phyloP scores from a whole-genome alignment of 2,888 invertebrate genomes.

The Eupelmus urozonus region DNA sequence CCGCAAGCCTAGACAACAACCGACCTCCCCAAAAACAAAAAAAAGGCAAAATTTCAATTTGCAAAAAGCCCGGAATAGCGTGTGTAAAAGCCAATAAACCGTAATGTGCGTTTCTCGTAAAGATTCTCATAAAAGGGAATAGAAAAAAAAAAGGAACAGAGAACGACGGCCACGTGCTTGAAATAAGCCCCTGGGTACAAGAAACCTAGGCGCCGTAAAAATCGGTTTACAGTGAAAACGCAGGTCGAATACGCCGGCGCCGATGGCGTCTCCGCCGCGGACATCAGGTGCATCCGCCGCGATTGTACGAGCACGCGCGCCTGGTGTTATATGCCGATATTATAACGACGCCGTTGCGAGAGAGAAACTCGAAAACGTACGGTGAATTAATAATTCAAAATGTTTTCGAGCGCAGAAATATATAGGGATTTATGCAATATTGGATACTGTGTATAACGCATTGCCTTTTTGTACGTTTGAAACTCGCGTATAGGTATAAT shows the following conservation, averaged over 20 bases:
- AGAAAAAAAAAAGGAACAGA: background rate
- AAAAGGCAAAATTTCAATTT: background rate
- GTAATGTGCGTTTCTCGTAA: background rate
- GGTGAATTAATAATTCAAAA: background rate
- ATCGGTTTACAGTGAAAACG: conserved; percentile 18
- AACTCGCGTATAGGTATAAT: too few species aligned
- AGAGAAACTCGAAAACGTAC: background rate
- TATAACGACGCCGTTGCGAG: background rate
- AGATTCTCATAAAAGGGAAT: conserved; percentile 5
- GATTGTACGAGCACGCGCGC: too few species aligned
- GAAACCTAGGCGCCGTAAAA: conserved; percentile 21
- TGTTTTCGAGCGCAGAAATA: background rate
- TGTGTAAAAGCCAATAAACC: background rate
- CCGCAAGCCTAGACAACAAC: too few species aligned
- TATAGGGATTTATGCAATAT: too few species aligned
- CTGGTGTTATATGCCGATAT: conserved; percentile 1
- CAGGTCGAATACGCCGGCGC: conserved; percentile 14
- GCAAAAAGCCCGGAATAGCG: background rate
- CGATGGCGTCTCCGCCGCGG: background rate
- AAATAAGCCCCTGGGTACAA: conserved; percentile 19
- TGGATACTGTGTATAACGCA: too few species aligned
- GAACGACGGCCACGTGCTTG: conserved; percentile 4
- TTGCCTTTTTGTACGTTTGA: too few species aligned
- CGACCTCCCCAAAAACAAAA: background rate
- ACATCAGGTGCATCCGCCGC: conserved; percentile 6